Conservation (phyloP, 2,797 vertebrate species). For the Danio albolineatus region DNA sequence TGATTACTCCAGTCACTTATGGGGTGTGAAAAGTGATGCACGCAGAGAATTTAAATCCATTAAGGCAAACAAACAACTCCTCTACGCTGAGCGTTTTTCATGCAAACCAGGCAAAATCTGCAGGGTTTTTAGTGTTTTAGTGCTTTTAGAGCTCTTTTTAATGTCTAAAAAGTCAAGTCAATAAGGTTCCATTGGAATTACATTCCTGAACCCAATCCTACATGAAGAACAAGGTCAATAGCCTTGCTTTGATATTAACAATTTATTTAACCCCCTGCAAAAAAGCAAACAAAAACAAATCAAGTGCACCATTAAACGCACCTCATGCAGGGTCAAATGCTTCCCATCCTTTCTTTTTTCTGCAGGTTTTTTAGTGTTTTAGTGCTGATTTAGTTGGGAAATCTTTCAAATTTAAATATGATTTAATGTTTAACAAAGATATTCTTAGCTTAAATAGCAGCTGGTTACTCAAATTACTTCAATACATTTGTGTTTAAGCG, state of each 20-base stretch:
- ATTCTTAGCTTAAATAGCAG: neutral
- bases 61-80: constrained; percentile 10
- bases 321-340: constrained; percentile 97
- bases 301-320: constrained; percentile 60
- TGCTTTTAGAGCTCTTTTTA: too few species aligned
- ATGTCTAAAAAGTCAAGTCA: too few species aligned
- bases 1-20: constrained; percentile 10
- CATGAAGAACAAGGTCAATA: too few species aligned
- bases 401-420: neutral
- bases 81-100: neutral
- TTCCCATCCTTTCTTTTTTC: constrained; percentile 98
- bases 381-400: neutral
- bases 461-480: neutral
- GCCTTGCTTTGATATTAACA: neutral
- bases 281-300: neutral
- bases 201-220: too few species aligned
- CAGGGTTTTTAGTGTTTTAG: neutral
- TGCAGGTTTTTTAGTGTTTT: too few species aligned
- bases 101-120: neutral
- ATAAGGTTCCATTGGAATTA: too few species aligned
- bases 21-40: constrained; percentile 16
- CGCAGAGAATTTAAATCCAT: neutral
- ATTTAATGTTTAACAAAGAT: neutral
- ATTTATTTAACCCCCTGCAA: constrained; percentile 11
- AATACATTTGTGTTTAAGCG: neutral